Percentiles rank a stretch among this genome's conserved stretches.
Conservation (phyloP, 1,140 invertebrate species). For the Teleopsis dalmanni region DNA sequence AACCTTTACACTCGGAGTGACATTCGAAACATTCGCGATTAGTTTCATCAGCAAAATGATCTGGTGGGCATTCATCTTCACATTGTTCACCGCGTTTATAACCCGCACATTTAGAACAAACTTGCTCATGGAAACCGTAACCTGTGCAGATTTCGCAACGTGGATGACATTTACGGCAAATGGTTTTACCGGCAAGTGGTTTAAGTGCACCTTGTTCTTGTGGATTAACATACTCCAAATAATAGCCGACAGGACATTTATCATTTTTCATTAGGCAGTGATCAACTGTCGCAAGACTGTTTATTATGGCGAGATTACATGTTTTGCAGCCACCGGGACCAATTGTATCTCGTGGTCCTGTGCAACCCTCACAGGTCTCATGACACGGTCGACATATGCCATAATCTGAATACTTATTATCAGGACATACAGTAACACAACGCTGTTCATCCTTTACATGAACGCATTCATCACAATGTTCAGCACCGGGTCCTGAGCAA, state of each 20-base stretch:
- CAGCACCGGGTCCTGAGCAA: constrained; percentile 76
- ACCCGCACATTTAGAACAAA: constrained; percentile 76
- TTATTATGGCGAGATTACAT: constrained; percentile 84
- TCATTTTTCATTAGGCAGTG: constrained; percentile 73
- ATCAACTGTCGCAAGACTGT: constrained; percentile 58
- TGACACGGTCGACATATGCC: constrained; percentile 79
- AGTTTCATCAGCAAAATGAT: constrained; percentile 72
- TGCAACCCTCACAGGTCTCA: constrained; percentile 84
- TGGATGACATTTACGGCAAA: constrained; percentile 84
- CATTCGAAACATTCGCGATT: constrained; percentile 71
- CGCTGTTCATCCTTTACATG: constrained; percentile 81
- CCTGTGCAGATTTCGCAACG: constrained; percentile 82
- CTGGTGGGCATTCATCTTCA: constrained; percentile 79
- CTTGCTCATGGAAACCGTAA: constrained; percentile 76
- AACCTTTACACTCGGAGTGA: constrained; percentile 73
- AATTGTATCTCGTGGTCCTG: constrained; percentile 77
- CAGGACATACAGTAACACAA: constrained; percentile 78
- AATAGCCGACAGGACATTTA: constrained; percentile 76
- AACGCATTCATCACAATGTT: constrained; percentile 78
- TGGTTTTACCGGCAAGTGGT: constrained; percentile 65
- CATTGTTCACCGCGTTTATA: constrained; percentile 84
- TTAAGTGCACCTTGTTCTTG: constrained; percentile 62
- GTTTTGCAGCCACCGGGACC: constrained; percentile 75
- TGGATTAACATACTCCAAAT: constrained; percentile 73
- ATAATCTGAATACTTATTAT: constrained; percentile 67